Evolutionary conservation across 1,140 invertebrate species (phyloP), one percentile per base, ranked within the genome.

Genomic region (Neotoxoptera formosana): DNA sequence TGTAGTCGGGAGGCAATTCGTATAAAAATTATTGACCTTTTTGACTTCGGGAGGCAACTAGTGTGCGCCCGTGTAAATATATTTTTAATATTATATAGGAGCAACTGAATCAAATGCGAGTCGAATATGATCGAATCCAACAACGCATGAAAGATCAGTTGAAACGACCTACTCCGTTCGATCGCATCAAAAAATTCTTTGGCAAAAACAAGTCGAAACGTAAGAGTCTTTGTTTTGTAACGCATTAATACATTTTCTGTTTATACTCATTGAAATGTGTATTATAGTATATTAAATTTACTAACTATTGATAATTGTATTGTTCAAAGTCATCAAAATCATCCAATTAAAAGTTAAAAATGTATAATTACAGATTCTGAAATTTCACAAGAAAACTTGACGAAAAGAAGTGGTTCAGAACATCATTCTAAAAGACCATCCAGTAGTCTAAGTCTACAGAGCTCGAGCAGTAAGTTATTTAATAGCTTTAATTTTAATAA

Each of bases 121-220:
- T 97, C 41, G 97, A 97, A 94, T 98, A 98, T 94, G 97, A 98
- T 91, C 96, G 97, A 94, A 97, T 98, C 94, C 97, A 98, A 94
- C 96, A 97, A 51, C 96, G 96, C 93, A 96, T 98, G 94, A 97
- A 97, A 94, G 96, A 97, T 30, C 95, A 96, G 48, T 95, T 97
- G 95, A 97, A 97, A 94, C 96, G 97, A 67, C 96, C 97, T 0
- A 97, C 97, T 0, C 97, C 97, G 4, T 97, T 98, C 94, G 97
- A 98, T 92, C 96, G 97, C 91, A 96, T 98, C 14, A 96, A 96
- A 95, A 97, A 97, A 95, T 96, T 98, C 95, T 98, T 98, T 94
- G 97, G 96, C 1, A 96, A 96, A 86, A 95, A 95, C 93, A 97
- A 96, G 96, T 94, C 95, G 48, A 96, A 96, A 95, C 95, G 96